phyloP scores from a whole-genome alignment of 2,888 invertebrate genomes.

The Aphidoletes aphidimyza region DNA sequence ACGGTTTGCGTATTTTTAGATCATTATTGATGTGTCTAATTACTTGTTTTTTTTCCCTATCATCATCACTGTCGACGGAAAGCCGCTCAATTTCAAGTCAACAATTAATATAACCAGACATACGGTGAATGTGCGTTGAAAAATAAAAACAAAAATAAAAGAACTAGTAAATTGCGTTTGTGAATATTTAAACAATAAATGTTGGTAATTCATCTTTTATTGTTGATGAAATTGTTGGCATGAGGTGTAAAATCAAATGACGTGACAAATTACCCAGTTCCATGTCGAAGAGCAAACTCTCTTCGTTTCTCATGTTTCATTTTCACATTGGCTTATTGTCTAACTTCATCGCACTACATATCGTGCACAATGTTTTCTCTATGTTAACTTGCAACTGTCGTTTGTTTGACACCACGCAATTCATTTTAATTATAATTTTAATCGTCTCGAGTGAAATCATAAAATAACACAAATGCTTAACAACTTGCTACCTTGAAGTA shows the following conservation, averaged over 20 bases:
- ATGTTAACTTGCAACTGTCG: neutral
- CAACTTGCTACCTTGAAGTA: neutral
- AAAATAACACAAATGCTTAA: neutral
- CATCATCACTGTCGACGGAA: too few species aligned
- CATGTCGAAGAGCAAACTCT: neutral
- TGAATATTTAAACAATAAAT: slow-evolving; percentile 14
- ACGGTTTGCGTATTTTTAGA: too few species aligned
- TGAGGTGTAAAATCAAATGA: slow-evolving; percentile 29
- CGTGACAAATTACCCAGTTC: slow-evolving; percentile 9
- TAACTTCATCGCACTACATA: neutral
- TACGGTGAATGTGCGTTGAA: neutral
- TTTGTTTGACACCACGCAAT: slow-evolving; percentile 43
- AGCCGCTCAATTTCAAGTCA: too few species aligned
- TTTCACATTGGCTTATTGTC: neutral
- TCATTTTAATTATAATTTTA: slow-evolving; percentile 44
- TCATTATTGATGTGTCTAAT: too few species aligned
- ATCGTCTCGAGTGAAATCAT: neutral
- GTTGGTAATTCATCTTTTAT: slow-evolving; percentile 24
- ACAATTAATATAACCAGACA: too few species aligned
- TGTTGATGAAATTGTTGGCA: neutral
- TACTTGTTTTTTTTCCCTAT: too few species aligned
- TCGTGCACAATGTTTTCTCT: neutral
- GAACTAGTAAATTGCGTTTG: slow-evolving; percentile 14
- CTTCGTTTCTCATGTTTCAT: neutral
- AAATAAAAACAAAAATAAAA: neutral